Evolutionary conservation across 1,140 invertebrate species (phyloP).

Genomic region (Plutomurus gul): DNA sequence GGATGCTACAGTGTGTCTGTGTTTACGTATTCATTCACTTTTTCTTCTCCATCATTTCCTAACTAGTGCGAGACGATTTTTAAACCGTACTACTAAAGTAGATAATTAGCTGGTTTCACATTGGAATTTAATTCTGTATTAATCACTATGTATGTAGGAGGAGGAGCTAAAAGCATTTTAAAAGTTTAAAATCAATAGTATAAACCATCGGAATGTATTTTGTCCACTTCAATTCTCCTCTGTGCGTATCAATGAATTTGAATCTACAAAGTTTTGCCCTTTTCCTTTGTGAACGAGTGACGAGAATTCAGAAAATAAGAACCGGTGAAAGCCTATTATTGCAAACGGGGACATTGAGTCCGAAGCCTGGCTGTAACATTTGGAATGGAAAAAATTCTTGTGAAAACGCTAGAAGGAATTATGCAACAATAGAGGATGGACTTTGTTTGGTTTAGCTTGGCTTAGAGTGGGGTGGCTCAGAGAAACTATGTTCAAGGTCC

Average conservation of each 20-base stretch:
- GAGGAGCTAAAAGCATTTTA: too few relatives aligned
- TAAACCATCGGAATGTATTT: neutral
- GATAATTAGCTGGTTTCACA: too few relatives aligned
- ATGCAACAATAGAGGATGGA: neutral
- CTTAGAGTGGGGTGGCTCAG: neutral
- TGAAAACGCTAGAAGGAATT: neutral
- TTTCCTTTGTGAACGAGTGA: slow-evolving; percentile 24
- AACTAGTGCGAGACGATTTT: too few relatives aligned
- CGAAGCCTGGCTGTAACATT: neutral
- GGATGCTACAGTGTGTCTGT: too few relatives aligned
- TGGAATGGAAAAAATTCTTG: neutral
- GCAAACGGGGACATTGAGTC: slow-evolving; percentile 4
- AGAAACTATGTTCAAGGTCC: neutral
- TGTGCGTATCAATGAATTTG: neutral
- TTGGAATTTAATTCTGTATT: too few relatives aligned
- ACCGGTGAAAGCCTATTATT: slow-evolving; percentile 32
- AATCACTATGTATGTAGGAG: too few relatives aligned
- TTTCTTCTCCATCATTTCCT: too few relatives aligned
- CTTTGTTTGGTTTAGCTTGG: neutral
- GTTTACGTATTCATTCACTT: too few relatives aligned
- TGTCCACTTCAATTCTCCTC: neutral
- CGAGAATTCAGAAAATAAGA: slow-evolving; percentile 27
- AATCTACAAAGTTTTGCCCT: neutral
- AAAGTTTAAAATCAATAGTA: neutral
- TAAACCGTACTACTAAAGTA: too few relatives aligned